Percentiles rank a stretch among this genome's conserved stretches.
These are phyloP conservation scores for Andrena hattorfiana DNA, from an alignment of 2,888 invertebrate species.

Conservation along the genomic window DNA sequence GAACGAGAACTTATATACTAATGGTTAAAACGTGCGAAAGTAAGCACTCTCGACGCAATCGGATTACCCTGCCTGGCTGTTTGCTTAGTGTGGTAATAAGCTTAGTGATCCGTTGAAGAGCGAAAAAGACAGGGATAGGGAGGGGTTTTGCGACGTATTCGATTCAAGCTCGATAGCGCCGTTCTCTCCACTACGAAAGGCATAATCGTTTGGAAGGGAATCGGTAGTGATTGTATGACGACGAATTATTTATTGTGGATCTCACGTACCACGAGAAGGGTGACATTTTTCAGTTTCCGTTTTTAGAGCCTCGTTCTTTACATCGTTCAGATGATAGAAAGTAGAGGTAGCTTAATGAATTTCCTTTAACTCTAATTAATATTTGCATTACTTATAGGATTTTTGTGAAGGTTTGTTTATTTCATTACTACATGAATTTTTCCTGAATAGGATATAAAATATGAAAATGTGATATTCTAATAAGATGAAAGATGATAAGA, in stretches of 20 bases:
- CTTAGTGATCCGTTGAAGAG: constrained; percentile 65
- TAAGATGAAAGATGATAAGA: too few relatives aligned
- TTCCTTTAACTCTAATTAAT: too few relatives aligned
- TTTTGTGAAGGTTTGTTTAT: too few relatives aligned
- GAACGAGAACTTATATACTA: constrained; percentile 56
- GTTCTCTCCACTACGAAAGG: neutral
- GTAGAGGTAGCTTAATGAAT: too few relatives aligned
- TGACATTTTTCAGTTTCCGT: neutral
- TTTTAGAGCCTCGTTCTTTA: neutral
- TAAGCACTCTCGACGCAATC: constrained; percentile 79
- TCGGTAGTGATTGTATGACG: constrained; percentile 15
- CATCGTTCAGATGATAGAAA: too few relatives aligned
- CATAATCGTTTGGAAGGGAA: constrained; percentile 33
- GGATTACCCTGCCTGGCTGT: constrained; percentile 74
- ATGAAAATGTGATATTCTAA: too few relatives aligned
- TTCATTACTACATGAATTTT: too few relatives aligned
- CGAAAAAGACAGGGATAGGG: constrained; percentile 36
- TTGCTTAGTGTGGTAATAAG: constrained; percentile 79
- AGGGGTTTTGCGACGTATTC: constrained; percentile 23
- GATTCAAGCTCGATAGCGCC: constrained; percentile 12
- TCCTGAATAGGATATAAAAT: too few relatives aligned
- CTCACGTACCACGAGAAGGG: constrained; percentile 4
- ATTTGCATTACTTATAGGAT: too few relatives aligned
- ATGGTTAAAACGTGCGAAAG: constrained; percentile 82
- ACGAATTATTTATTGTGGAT: constrained; percentile 4